Evolutionary conservation across 2,797 vertebrate genomes (phyloP).

Genomic region (Jordanella pulchra): DNA sequence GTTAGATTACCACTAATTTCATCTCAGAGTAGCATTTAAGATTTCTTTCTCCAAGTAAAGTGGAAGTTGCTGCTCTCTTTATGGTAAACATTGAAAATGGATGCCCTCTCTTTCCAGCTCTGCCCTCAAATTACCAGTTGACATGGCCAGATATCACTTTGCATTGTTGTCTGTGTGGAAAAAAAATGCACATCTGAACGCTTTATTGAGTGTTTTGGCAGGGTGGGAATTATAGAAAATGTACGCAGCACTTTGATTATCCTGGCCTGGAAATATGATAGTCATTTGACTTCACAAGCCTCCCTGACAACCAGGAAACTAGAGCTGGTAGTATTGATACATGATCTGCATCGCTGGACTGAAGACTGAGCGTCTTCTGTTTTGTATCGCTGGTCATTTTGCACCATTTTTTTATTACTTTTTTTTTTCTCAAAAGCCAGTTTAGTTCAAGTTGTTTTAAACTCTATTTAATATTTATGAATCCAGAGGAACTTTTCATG

Average conservation of each 20-base stretch:
- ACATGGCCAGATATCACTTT: conserved; percentile 65
- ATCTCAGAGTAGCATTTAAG: conserved; percentile 70
- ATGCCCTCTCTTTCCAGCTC: conserved; percentile 63
- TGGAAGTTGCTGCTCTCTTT: conserved; percentile 72
- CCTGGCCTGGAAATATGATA: conserved; percentile 76
- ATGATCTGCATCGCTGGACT: conserved; percentile 62
- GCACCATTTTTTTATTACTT: conserved; percentile 49
- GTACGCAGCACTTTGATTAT: conserved; percentile 73
- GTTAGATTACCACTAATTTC: conserved; percentile 72
- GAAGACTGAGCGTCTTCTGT: conserved; percentile 73
- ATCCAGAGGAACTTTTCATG: background rate
- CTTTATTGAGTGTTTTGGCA: conserved; percentile 78
- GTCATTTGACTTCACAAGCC: conserved; percentile 68
- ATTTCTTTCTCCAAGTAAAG: conserved; percentile 69
- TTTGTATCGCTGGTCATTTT: conserved; percentile 73
- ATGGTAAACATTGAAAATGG: conserved; percentile 73
- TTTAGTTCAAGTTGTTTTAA: conserved; percentile 57
- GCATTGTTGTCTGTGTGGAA: conserved; percentile 72
- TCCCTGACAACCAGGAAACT: conserved; percentile 76
- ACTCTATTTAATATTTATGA: conserved; percentile 5
- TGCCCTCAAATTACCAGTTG: conserved; percentile 74
- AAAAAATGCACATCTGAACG: conserved; percentile 61
- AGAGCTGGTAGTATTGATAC: conserved; percentile 67
- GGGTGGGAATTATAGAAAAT: conserved; percentile 71
- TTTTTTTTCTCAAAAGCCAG: conserved; percentile 47